Evolutionary conservation across 2,797 vertebrate genomes (phyloP).

Genomic region (Rhinella marina): DNA sequence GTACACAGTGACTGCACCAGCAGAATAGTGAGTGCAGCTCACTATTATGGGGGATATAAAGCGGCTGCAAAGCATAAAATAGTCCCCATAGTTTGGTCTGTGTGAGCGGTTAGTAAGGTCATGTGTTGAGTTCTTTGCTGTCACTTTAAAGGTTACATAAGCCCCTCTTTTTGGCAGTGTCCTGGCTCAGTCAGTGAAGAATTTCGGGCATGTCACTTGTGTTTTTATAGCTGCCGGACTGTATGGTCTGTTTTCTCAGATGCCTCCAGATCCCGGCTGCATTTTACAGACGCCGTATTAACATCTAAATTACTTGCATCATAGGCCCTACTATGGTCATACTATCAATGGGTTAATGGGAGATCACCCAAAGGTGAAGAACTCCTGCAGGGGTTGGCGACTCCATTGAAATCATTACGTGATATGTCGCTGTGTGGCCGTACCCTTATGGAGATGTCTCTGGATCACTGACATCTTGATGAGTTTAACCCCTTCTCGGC

Average conservation of each 20-base stretch:
- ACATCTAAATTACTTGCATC: not conserved
- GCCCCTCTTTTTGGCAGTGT: not conserved
- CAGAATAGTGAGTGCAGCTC: no score
- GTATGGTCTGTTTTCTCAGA: slow-evolving; percentile 12
- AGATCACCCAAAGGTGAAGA: no score
- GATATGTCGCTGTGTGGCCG: no score
- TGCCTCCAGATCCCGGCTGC: not conserved
- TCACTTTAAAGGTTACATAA: slow-evolving; percentile 35
- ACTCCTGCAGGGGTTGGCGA: no score
- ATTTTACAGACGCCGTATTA: not conserved
- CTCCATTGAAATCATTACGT: no score
- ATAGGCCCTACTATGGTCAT: not conserved
- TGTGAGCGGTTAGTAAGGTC: not conserved
- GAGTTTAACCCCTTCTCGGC: no score
- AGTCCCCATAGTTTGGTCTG: not conserved
- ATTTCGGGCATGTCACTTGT: not conserved
- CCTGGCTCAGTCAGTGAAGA: not conserved
- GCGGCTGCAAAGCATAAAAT: no score
- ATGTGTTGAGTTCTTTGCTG: not conserved
- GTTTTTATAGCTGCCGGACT: slow-evolving; percentile 23
- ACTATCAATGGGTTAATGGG: no score
- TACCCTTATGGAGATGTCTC: no score
- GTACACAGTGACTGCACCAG: no score
- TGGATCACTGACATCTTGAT: no score
- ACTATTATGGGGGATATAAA: no score